phyloP scores from a whole-genome alignment of 2,797 vertebrate species.

The Pachyuromys duprasi region DNA sequence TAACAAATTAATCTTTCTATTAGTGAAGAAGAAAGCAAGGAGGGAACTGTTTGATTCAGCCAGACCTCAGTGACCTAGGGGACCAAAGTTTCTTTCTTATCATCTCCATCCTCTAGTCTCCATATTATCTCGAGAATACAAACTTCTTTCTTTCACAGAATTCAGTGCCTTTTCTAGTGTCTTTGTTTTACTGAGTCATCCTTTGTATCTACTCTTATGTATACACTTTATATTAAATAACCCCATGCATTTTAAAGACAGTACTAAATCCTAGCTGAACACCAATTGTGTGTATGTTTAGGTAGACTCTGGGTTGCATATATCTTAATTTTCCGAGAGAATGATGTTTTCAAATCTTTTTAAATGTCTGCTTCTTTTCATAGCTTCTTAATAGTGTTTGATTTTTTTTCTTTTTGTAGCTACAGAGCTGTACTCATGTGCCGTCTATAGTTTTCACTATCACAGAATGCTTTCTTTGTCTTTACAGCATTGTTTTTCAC shows the following conservation, averaged over 20 bases:
- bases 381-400: conserved; percentile 45
- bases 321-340: conserved; percentile 50
- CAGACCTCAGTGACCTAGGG: neutral
- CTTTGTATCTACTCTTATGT: conserved; percentile 33
- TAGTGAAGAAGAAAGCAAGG: neutral
- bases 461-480: conserved; percentile 39
- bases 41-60: neutral
- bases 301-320: conserved; percentile 37
- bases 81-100: neutral
- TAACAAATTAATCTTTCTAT: neutral
- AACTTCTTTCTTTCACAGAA: conserved; percentile 10
- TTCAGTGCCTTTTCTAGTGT: neutral
- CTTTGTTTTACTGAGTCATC: neutral
- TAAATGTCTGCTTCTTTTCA: conserved; percentile 28
- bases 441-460: neutral
- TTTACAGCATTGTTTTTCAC: conserved; percentile 39
- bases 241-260: neutral
- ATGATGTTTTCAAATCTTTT: conserved; percentile 58
- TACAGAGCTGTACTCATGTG: conserved; percentile 5
- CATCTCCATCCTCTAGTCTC: neutral
- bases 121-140: neutral
- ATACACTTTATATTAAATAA: conserved; percentile 3
- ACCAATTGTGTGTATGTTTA: conserved; percentile 54
- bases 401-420: conserved; percentile 25
- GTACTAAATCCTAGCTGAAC: conserved; percentile 55